Base-by-base conservation (phyloP, 2,888 invertebrate species). In the Chloroclystis v-ata region DNA sequence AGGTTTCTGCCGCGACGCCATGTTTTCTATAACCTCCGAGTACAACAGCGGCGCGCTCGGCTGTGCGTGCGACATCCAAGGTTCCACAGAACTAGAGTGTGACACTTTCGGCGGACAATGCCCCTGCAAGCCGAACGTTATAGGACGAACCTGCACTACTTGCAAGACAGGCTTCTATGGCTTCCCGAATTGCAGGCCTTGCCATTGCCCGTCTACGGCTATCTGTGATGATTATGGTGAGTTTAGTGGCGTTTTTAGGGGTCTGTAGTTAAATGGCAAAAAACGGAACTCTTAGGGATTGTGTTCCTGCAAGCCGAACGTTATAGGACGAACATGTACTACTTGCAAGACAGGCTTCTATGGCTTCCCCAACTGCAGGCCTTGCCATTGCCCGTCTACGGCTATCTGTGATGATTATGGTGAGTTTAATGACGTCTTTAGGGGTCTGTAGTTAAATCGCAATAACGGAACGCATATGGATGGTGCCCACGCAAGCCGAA, bases 51-150 rank as follows among this genome's bases (percentile, higher is more conserved):
- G 98, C 0, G 98, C 98, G 0, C 74, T 97, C 30, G 90, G 93
- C 0, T 99, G 99, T 65, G 90, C 92, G 54, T 99, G 99, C 73
- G 94, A 97, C 74, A 93, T 92, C 63, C 92, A 92, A 48, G 98
- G 99, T 0, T 95, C 97, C 0, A 90, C 89, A 0, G 86, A 90
- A 40, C 94, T 98, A 70, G 93, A 95, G 62, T 99, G 99, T 72
- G 93, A 95, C 54, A 91, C 93, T 28, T 98, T 97, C 74, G 99
- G 99, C 0, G 99, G 99, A 0, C 98, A 99, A 77, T 99, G 99
- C 75, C 91, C 92, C 3, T 99, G 99, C 78, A 93, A 93, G 67
- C 91, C 93, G 0, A 94, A 99, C 75, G 95, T 99, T 1, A 97
- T 99, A 57, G 99, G 99, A 0, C 89, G 98, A 25, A 92, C 91